These are phyloP conservation scores for Aradophagus sp. DNA, from an alignment of 1,140 invertebrate species.

Conservation along the genomic window DNA sequence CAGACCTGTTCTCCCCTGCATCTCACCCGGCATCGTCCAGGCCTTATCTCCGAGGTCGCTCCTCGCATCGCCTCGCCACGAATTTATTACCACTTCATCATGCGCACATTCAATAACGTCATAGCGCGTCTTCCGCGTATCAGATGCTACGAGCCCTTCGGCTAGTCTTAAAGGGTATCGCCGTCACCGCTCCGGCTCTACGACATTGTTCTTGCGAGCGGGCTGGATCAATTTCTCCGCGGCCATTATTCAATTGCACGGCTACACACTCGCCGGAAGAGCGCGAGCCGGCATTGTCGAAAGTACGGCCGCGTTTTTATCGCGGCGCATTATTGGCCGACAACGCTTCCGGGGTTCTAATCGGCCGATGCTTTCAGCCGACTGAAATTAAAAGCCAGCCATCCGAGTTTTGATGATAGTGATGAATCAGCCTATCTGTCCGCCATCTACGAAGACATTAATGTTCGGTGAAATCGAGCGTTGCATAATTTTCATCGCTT, in stretches of 20 bases:
- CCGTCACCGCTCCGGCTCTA: slow-evolving; percentile 28
- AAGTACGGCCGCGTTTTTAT: no score
- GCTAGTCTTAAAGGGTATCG: slow-evolving; percentile 35
- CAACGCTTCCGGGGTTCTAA: no score
- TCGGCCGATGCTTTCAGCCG: no score
- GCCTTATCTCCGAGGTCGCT: slow-evolving; percentile 55
- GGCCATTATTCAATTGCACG: slow-evolving; percentile 4
- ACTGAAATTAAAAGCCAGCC: no score
- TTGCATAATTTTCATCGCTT: no score
- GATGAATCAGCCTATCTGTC: no score
- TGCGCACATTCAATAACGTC: slow-evolving; percentile 56
- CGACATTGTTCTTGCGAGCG: slow-evolving; percentile 31
- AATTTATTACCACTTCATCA: slow-evolving; percentile 59
- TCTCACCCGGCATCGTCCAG: slow-evolving; percentile 53
- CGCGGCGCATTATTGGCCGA: no score
- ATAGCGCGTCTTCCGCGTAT: slow-evolving; percentile 47
- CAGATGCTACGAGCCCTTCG: slow-evolving; percentile 46
- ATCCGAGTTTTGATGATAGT: no score
- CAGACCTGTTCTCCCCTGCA: slow-evolving; percentile 28
- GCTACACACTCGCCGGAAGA: no score
- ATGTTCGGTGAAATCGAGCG: no score
- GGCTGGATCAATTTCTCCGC: slow-evolving; percentile 18
- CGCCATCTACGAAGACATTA: no score
- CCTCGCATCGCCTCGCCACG: slow-evolving; percentile 42
- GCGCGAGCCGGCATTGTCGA: no score